These are phyloP conservation scores for Yponomeuta plumbellus DNA, from an alignment of 2,888 invertebrate genomes.

Conservation along the genomic window DNA sequence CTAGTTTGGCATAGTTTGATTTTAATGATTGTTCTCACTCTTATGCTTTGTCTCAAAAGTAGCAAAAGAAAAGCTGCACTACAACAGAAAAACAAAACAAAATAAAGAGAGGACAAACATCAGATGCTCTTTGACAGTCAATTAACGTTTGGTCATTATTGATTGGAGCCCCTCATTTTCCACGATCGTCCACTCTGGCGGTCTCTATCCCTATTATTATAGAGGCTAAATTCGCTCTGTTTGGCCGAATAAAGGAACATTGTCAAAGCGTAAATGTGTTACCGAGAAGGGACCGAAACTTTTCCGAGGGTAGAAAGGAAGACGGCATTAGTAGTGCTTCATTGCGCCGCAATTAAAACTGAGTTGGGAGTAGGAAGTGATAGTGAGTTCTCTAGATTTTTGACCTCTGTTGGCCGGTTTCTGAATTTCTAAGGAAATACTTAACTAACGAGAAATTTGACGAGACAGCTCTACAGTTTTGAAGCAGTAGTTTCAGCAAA, in stretches of 20 bases:
- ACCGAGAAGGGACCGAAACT: conserved; percentile 25
- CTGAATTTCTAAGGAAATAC: too few relatives aligned
- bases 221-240: neutral
- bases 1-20: too few relatives aligned
- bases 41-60: too few relatives aligned
- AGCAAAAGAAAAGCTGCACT: neutral
- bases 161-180: conserved; percentile 38
- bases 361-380: conserved; percentile 30
- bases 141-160: conserved; percentile 43
- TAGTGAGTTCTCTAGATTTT: neutral
- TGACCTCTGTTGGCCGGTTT: too few relatives aligned
- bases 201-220: neutral
- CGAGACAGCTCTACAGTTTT: too few relatives aligned
- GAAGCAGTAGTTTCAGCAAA: too few relatives aligned
- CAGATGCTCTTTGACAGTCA: conserved; percentile 38
- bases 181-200: neutral
- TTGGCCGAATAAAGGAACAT: neutral
- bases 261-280: conserved; percentile 32
- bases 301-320: conserved; percentile 27
- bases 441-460: too few relatives aligned
- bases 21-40: too few relatives aligned
- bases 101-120: conserved; percentile 26
- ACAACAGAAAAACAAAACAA: neutral
- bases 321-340: conserved; percentile 63
- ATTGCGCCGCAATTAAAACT: conserved; percentile 71